Evolutionary conservation across 2,888 invertebrate species (phyloP).

Genomic region (Zelleria hepariella): DNA sequence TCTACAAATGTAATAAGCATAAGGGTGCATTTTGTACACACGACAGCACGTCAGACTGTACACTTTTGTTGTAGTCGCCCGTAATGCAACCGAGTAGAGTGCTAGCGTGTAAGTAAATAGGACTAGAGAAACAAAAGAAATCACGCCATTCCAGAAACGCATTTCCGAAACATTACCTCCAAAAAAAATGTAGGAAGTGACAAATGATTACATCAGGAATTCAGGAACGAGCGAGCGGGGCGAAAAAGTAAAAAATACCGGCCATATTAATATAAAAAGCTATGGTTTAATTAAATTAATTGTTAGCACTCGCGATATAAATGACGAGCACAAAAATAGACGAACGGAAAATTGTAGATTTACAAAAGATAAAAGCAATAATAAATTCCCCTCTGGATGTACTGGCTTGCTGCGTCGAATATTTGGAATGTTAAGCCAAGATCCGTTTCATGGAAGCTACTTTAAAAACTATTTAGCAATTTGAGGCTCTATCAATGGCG

Average conservation of each 20-base stretch:
- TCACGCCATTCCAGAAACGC: not conserved
- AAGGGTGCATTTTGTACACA: no score
- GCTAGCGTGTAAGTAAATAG: no score
- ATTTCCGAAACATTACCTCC: conserved; percentile 23
- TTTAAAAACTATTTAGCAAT: no score
- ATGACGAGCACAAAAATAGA: conserved; percentile 55
- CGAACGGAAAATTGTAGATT: conserved; percentile 49
- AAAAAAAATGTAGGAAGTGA: conserved; percentile 25
- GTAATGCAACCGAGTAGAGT: no score
- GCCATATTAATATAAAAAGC: conserved; percentile 31
- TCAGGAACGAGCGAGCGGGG: no score
- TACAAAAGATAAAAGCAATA: conserved; percentile 58
- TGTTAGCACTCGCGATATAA: conserved; percentile 60
- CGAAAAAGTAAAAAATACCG: conserved; percentile 26
- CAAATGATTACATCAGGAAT: conserved; percentile 52
- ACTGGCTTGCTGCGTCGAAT: conserved; percentile 27
- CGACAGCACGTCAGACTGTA: no score
- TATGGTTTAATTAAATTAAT: conserved; percentile 28
- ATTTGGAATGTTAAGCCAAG: not conserved
- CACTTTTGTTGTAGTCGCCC: no score
- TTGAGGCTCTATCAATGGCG: no score
- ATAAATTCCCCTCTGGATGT: conserved; percentile 48
- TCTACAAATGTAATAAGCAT: no score
- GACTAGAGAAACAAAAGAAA: not conserved
- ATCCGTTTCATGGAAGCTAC: no score